Base-by-base conservation (phyloP, 2,113 vertebrate genomes). In the Poicephalus gulielmi region DNA sequence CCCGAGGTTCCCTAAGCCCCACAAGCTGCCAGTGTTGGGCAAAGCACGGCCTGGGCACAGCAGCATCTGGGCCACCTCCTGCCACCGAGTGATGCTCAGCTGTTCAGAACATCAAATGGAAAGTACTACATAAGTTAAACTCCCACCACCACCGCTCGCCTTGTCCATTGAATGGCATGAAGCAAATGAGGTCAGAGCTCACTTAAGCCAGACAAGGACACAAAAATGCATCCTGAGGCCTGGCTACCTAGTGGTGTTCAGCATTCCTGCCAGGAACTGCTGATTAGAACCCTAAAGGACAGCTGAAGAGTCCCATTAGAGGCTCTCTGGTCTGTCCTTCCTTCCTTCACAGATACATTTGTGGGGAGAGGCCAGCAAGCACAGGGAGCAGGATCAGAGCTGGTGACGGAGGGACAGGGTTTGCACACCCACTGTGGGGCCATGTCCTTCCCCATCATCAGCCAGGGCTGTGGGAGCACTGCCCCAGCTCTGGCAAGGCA, bases 131-230 rank as follows among this genome's bases (percentile, higher is more conserved):
- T 2, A 93, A 63, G 81, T 82, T 67, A 67, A 90, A 88, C 33
- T 24, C 68, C 87, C 80, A 46, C 39, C 12, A 57, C 67, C 91
- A 71, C 67, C 47, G 50, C 91, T 94, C 68, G 62, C 94, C 88
- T 93, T 43, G 71, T 90, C 95, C 97, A 95, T 95, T 95, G 94
- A 96, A 96, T 59, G 78, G 92, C 86, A 60, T 60, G 73, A 94
- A 95, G 92, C 82, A 95, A 97, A 97, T 75, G 96, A 97, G 96
- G 96, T 96, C 97, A 95, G 94, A 96, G 92, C 96, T 96, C 92
- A 62, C 83, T 95, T 76, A 46, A 91, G 94, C 96, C 95, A 95
- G 96, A 95, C 96, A 97, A 97, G 96, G 96, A 95, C 96, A 90
- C 82, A 64, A 93, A 83, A 88, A 88, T 64, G 43, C 93, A 77